phyloP scores from a whole-genome alignment of 2,797 vertebrate species.

The Sardinella longiceps region DNA sequence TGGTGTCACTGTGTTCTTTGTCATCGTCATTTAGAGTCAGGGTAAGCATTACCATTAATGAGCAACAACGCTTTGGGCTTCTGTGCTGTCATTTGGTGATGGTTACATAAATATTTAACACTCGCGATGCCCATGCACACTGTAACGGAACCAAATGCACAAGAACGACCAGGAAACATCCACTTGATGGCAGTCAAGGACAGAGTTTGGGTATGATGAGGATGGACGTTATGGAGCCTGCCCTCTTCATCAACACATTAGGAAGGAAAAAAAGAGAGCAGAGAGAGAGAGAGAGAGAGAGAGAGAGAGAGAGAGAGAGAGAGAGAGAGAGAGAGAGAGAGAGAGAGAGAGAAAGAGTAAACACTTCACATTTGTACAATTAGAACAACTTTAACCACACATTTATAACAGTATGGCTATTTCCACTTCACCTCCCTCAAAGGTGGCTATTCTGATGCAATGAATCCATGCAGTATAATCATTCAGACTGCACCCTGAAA shows the following conservation, averaged over 20 bases:
- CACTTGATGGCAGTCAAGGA: constrained; percentile 73
- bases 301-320: neutral
- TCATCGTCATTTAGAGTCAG: neutral
- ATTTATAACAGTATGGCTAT: neutral
- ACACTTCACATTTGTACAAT: constrained; percentile 6
- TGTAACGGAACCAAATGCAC: constrained; percentile 17
- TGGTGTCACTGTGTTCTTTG: neutral
- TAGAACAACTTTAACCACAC: neutral
- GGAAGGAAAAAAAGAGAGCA: neutral
- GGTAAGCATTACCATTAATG: neutral
- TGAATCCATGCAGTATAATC: neutral
- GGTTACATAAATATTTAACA: neutral
- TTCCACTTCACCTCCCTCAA: neutral
- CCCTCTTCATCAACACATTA: constrained; percentile 52
- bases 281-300: neutral
- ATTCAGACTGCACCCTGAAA: neutral
- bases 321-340: neutral
- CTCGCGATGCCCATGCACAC: neutral
- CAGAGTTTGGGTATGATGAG: constrained; percentile 32
- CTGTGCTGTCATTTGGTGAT: constrained; percentile 1
- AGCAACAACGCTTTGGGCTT: neutral
- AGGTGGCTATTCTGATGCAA: neutral
- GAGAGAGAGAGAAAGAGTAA: constrained; percentile 30
- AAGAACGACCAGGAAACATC: constrained; percentile 26
- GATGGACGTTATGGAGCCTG: constrained; percentile 11